Base-by-base conservation (phyloP, 2,888 invertebrate genomes). In the Dryobotodes eremita region DNA sequence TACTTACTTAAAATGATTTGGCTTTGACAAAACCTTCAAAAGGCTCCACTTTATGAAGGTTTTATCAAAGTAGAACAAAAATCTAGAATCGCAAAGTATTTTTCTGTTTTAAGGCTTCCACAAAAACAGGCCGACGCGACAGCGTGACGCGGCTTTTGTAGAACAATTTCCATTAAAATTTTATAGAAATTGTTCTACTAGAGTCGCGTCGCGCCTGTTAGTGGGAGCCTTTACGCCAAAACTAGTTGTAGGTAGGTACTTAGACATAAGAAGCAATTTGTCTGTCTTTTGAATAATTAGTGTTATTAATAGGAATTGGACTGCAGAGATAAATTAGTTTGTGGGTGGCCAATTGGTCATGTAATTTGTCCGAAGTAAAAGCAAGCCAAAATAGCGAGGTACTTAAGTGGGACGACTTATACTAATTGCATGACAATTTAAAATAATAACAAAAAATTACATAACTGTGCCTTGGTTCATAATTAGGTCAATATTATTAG, bases 271-370 rank as follows among this genome's bases (percentile, higher is more conserved):
- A 62, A 78, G 50, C 82, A 5, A 66, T 79, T 59, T 57, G n/a
- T 65, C 64, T n/a, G 23, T 36, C 2, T 77, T 55, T 68, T 62
- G 48, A 62, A 48, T 69, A 57, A 80, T 83, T 55, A 36, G n/a
- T 26, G 57, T 53, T 64, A 78, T 26, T 69, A 69, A 79, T 26
- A 13, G 31, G 46, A 46, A 53, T 36, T 61, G 50, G 46, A 36
- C 17, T 26, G 55, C 31, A 26, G 4, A 65, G 23, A 84, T 59
- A 65, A 84, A 80, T 80, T 65, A 3, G 46, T 79, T 69, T 65
- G 84, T 80, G 80, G 80, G 80, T 70, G 79, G 84, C 31, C 59
- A 70, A 79, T 84, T 79, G 57, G 26, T 0, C 11, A 8, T 46
- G 79, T 48, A 65, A 84, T 79, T 80, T 84, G 53, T 70, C 69